Percentiles rank a stretch among this genome's conserved stretches.
Conservation (phyloP, 2,113 vertebrate genomes). For the Crotalus horridus region DNA sequence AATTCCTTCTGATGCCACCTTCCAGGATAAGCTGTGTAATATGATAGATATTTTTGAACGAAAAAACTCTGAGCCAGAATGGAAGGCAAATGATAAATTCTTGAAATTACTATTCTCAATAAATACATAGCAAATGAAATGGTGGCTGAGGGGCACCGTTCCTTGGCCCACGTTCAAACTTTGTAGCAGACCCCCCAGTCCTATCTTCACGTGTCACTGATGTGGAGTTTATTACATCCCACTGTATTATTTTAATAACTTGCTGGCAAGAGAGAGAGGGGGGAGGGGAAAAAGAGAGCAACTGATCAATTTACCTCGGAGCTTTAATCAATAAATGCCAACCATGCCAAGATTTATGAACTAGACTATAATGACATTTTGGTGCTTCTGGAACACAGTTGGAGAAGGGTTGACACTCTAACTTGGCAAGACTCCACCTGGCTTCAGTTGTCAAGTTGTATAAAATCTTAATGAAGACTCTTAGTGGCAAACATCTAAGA, state of each 20-base stretch:
- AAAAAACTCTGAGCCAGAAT: neutral
- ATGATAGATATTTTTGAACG: too few relatives aligned
- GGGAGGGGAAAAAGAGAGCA: neutral
- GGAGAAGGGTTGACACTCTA: neutral
- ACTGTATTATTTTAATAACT: slow-evolving; percentile 47
- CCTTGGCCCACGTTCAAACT: neutral
- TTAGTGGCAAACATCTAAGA: too few relatives aligned
- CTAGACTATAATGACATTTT: slow-evolving; percentile 14
- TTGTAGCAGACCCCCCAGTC: neutral
- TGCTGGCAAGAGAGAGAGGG: slow-evolving; percentile 13
- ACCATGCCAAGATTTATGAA: slow-evolving; percentile 46
- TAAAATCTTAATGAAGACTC: neutral
- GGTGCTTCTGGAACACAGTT: slow-evolving; percentile 19
- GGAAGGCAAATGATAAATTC: neutral
- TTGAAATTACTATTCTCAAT: neutral
- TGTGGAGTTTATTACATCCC: slow-evolving; percentile 40
- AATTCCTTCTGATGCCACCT: neutral
- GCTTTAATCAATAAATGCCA: slow-evolving; percentile 50
- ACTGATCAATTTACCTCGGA: slow-evolving; percentile 26
- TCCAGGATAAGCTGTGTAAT: neutral
- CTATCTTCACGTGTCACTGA: neutral
- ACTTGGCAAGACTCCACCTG: neutral
- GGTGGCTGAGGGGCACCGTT: neutral
- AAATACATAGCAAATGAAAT: neutral
- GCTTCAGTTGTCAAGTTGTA: neutral